Evolutionary conservation across 2,888 invertebrate genomes (phyloP), one percentile per base, ranked within the genome.

Genomic region (Hartigia nigra): DNA sequence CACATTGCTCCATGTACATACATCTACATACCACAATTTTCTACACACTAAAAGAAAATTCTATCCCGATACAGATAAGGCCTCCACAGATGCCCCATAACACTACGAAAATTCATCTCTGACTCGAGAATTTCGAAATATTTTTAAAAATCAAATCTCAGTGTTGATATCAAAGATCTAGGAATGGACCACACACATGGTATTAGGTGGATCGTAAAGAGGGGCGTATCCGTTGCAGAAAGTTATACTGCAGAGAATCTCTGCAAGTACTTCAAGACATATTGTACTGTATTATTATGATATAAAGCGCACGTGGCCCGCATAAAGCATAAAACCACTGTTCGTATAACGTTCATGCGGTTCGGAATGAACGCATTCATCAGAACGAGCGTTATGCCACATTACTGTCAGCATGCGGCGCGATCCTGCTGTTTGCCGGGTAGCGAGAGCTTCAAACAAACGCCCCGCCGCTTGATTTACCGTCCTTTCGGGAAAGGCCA

Each of bases 281-380:
- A 72, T 72, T 72, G 32, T 34, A 32, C 72, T 14, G 72, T 72
- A 78, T 86, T 85, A 86, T 87, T 86, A 88, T 84, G 87, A 88
- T 87, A 87, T 87, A 87, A 87, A 84, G 80, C 81, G 81, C 85
- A 81, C 84, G 84, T 83, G 78, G 78, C 79, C 69, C 70, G 23
- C 77, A 78, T 75, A 78, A 80, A 79, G 72, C 77, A 80, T 79
- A 78, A 76, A 79, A 79, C 72, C 72, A 72, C 72, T 34, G 72
- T 72, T 72, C 72, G 72, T 34, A 72, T 72, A 55, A 55, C 72
- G 72, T 72, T 72, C 72, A 34, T 72, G 72, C 72, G 31, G 72
- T 34, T 31, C 78, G 78, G 39, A 75, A 78, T 34, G 72, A 72
- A 72, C 72, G 72, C 72, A 72, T 72, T 72, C 72, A 72, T 80